Conservation (phyloP, 37 sponge, comb jelly and placozoan species). For the Oscarella lobularis region DNA sequence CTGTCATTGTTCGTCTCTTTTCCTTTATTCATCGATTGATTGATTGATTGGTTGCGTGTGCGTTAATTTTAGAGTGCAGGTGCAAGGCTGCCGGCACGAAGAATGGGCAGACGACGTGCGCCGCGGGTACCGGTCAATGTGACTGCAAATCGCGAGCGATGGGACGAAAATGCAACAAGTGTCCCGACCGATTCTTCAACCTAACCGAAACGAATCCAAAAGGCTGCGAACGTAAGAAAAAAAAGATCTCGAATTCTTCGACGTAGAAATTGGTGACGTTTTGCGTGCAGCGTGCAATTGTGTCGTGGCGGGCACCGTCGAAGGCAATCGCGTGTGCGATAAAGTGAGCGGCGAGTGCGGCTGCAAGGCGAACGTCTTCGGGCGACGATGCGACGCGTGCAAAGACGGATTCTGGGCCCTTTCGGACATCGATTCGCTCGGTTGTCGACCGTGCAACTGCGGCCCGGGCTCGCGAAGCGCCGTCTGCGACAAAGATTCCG, state of each 20-base stretch:
- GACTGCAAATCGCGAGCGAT: not conserved
- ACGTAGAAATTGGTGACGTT: too few species aligned
- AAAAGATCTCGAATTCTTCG: too few species aligned
- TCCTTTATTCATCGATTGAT: too few species aligned
- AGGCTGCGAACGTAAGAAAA: too few species aligned
- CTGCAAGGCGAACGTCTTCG: constrained; percentile 1
- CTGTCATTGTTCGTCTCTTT: too few species aligned
- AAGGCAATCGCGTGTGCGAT: not conserved
- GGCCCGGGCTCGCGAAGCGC: not conserved
- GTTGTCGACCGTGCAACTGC: not conserved
- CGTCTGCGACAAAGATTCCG: constrained; percentile 16
- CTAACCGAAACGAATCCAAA: not conserved
- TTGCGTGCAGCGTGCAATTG: constrained; percentile 1
- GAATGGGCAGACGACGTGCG: constrained; percentile 14
- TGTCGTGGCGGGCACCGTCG: not conserved
- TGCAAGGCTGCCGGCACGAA: constrained; percentile 17
- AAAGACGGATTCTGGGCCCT: constrained; percentile 4
- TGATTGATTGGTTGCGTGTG: not conserved
- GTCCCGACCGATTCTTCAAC: not conserved
- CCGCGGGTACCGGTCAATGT: not conserved
- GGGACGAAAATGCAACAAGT: constrained; percentile 1
- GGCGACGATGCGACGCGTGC: not conserved
- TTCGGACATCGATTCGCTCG: not conserved
- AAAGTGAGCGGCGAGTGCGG: constrained; percentile 2
- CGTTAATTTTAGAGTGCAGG: not conserved